Percentiles rank a stretch among this genome's conserved stretches.
These are phyloP conservation scores for Apomyelois bistriatella DNA, from an alignment of 2,888 invertebrate genomes.

Conservation along the genomic window DNA sequence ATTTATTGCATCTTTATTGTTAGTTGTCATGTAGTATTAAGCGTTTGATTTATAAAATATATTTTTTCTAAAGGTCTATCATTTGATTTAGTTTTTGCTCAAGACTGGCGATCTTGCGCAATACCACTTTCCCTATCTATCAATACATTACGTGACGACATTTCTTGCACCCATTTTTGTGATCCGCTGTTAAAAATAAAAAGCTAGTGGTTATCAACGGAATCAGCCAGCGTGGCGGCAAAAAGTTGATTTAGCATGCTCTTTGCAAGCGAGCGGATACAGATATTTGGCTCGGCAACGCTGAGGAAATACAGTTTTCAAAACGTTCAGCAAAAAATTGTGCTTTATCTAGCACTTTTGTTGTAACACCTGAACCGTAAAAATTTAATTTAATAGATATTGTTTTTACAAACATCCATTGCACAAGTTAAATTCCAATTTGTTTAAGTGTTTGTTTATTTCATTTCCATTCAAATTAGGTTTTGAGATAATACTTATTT, in stretches of 20 bases:
- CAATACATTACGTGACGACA: conserved; percentile 65
- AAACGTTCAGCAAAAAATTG: conserved; percentile 14
- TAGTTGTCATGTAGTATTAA: conserved; percentile 25
- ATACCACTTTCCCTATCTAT: conserved; percentile 60
- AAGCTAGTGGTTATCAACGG: conserved; percentile 36
- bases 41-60: conserved; percentile 19
- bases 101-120: conserved; percentile 36
- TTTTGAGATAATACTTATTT: background rate
- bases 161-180: conserved; percentile 47
- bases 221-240: conserved; percentile 52
- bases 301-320: conserved; percentile 28
- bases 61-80: conserved; percentile 22
- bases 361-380: background rate
- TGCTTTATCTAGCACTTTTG: too few species aligned
- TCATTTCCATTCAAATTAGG: too few species aligned
- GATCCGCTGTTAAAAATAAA: conserved; percentile 38
- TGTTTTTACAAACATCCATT: conserved; percentile 1
- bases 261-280: conserved; percentile 31
- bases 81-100: background rate
- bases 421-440: background rate
- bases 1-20: conserved; percentile 37
- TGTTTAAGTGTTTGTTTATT: background rate
- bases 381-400: conserved; percentile 2
- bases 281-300: conserved; percentile 15
- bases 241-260: conserved; percentile 49